Conservation (phyloP, 2,888 invertebrate species). For the Cheilosia grossa region DNA sequence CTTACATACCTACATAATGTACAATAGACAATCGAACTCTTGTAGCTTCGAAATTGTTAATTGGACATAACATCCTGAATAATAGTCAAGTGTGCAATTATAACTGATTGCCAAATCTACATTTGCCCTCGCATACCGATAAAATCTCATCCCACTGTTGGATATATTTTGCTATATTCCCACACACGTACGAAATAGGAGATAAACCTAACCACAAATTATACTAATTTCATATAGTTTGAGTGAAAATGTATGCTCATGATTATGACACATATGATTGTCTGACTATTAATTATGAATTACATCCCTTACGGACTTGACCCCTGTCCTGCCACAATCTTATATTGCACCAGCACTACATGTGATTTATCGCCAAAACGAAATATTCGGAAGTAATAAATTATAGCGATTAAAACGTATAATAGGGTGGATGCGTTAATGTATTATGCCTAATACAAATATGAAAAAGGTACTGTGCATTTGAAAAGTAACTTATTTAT, state of each 20-base stretch:
- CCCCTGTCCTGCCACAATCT: constrained; percentile 57
- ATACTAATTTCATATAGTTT: constrained; percentile 76
- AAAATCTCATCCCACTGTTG: neutral
- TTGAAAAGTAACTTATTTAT: neutral
- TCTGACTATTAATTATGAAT: constrained; percentile 76
- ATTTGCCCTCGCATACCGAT: constrained; percentile 18
- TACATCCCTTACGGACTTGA: constrained; percentile 68
- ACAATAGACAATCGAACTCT: neutral
- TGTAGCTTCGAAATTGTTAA: constrained; percentile 38
- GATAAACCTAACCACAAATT: constrained; percentile 74
- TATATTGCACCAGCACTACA: constrained; percentile 40
- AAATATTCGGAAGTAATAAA: constrained; percentile 63
- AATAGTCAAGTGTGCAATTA: constrained; percentile 71
- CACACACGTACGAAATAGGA: constrained; percentile 41
- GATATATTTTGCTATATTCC: constrained; percentile 11
- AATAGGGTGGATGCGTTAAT: constrained; percentile 24
- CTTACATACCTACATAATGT: neutral
- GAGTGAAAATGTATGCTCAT: constrained; percentile 76
- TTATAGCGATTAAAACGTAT: constrained; percentile 48
- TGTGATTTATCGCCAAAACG: constrained; percentile 64
- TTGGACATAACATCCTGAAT: constrained; percentile 73
- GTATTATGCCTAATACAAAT: neutral
- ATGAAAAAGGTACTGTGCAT: neutral
- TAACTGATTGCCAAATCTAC: constrained; percentile 65
- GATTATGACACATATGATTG: constrained; percentile 77